A percentile compares a stretch with the other conserved stretches of the same genome.
Evolutionary conservation across 2,113 vertebrate genomes (phyloP).

Genomic region (Macquaria australasica): DNA sequence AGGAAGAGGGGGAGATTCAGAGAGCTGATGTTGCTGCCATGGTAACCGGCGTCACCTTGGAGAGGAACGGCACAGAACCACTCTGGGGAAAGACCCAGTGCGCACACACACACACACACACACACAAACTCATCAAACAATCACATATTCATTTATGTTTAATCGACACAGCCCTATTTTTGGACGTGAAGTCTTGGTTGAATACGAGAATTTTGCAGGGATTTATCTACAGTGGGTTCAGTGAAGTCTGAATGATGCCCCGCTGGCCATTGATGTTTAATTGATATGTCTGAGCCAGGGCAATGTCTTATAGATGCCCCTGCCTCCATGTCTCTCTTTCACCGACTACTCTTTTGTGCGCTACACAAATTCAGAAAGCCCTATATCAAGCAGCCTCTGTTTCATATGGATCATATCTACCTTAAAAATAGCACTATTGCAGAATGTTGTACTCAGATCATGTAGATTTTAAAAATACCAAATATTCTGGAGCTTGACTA

Average conservation of each 20-base stretch:
- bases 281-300: slow-evolving; percentile 49
- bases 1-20: slow-evolving; percentile 62
- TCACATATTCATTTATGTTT: slow-evolving; percentile 67
- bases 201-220: slow-evolving; percentile 24
- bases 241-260: slow-evolving; percentile 27
- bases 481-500: neutral
- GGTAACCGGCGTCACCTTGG: slow-evolving; percentile 80
- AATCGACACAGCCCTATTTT: slow-evolving; percentile 62
- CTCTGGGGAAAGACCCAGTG: slow-evolving; percentile 77
- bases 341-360: slow-evolving; percentile 16
- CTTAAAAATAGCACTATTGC: slow-evolving; percentile 23
- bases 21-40: slow-evolving; percentile 82
- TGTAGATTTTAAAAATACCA: neutral
- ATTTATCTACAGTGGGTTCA: slow-evolving; percentile 4
- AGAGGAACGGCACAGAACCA: slow-evolving; percentile 76
- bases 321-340: slow-evolving; percentile 7
- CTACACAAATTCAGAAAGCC: neutral
- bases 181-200: slow-evolving; percentile 30
- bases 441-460: neutral
- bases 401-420: slow-evolving; percentile 22
- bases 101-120: slow-evolving; percentile 25
- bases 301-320: slow-evolving; percentile 46
- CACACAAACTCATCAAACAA: slow-evolving; percentile 64
- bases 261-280: slow-evolving; percentile 69
- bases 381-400: neutral